Evolutionary conservation across 2,113 vertebrate genomes (phyloP).

Genomic region (Oxygymnocypris stewartii): DNA sequence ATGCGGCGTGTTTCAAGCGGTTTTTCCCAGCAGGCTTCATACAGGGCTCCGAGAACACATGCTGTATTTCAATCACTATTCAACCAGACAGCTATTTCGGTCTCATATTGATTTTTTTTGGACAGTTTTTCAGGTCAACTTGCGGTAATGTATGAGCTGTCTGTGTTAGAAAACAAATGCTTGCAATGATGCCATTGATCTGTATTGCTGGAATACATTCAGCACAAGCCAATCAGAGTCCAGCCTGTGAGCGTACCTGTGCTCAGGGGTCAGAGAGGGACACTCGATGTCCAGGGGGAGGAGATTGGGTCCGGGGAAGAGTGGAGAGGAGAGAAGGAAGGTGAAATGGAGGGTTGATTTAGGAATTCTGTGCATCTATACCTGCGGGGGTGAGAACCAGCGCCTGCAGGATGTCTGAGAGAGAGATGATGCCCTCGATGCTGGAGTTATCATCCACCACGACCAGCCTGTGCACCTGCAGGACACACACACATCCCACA

Average conservation of each 20-base stretch:
- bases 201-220: neutral
- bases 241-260: constrained; percentile 60
- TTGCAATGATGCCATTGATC: neutral
- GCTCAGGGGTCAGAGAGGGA: constrained; percentile 54
- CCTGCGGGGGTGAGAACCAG: constrained; percentile 97
- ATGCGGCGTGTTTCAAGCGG: neutral
- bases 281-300: constrained; percentile 61
- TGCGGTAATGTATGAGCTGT: neutral
- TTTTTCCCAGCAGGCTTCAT: constrained; percentile 25
- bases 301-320: constrained; percentile 14
- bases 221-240: neutral
- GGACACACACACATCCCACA: neutral
- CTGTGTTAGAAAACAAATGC: neutral
- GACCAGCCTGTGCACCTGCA: constrained; percentile 94
- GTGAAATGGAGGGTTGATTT: constrained; percentile 28
- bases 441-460: constrained; percentile 90
- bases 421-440: constrained; percentile 95
- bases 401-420: constrained; percentile 96
- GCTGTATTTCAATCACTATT: neutral
- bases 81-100: constrained; percentile 17
- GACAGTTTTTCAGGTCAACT: constrained; percentile 5
- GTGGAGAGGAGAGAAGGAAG: constrained; percentile 41
- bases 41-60: neutral
- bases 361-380: constrained; percentile 75
- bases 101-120: neutral